These are phyloP conservation scores for Sabatieria punctata DNA, from an alignment of 2,888 invertebrate species.

Conservation along the genomic window DNA sequence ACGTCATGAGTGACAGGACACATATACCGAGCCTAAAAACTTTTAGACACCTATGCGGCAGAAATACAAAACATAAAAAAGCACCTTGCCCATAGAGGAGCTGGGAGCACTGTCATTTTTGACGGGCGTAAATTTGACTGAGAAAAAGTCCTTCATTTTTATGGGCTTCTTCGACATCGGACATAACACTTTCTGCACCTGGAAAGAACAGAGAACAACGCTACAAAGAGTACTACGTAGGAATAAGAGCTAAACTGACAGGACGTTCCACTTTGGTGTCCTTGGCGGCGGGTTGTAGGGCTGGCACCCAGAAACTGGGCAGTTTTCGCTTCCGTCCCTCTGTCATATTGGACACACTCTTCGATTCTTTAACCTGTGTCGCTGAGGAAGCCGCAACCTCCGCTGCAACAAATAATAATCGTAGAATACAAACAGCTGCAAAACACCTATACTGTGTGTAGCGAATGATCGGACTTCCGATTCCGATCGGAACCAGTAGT, in stretches of 20 bases:
- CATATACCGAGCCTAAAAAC: slow-evolving; percentile 61
- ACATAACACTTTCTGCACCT: slow-evolving; percentile 56
- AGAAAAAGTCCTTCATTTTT: slow-evolving; percentile 75
- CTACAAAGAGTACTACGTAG: too few species aligned
- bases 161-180: slow-evolving; percentile 68
- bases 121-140: slow-evolving; percentile 75
- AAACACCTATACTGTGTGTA: too few species aligned
- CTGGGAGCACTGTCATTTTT: slow-evolving; percentile 68
- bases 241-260: slow-evolving; percentile 36
- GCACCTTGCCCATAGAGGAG: slow-evolving; percentile 36
- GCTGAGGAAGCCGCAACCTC: too few species aligned
- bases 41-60: too few species aligned
- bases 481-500: too few species aligned
- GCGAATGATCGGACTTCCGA: too few species aligned
- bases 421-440: too few species aligned
- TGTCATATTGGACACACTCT: slow-evolving; percentile 63
- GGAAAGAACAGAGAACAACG: slow-evolving; percentile 1
- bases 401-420: too few species aligned
- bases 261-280: slow-evolving; percentile 54
- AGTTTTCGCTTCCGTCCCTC: slow-evolving; percentile 56
- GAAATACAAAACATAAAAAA: background rate
- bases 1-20: slow-evolving; percentile 94
- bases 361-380: too few species aligned
- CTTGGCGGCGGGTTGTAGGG: slow-evolving; percentile 70
- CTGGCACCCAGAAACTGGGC: slow-evolving; percentile 89